Conservation (phyloP, 2,113 vertebrate species). For the Bolborhynchus lineola region DNA sequence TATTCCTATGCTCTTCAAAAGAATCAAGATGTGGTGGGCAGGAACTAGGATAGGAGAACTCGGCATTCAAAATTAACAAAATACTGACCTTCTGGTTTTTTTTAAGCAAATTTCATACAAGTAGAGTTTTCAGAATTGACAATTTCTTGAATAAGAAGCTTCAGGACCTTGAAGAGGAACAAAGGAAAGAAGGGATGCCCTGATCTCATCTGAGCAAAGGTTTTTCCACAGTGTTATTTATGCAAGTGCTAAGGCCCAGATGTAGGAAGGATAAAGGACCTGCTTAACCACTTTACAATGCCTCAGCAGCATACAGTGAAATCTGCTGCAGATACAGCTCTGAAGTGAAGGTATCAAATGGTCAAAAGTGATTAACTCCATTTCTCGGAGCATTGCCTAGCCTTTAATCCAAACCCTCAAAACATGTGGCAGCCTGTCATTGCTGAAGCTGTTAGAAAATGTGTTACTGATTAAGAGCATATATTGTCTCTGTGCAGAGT, state of each 20-base stretch:
- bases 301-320: background rate
- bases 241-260: background rate
- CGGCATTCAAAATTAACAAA: background rate
- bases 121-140: background rate
- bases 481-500: background rate
- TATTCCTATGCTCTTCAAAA: background rate
- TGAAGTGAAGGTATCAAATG: background rate
- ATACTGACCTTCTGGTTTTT: background rate
- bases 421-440: background rate
- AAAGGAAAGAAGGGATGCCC: background rate
- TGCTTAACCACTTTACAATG: background rate
- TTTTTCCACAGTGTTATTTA: background rate
- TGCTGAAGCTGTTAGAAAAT: constrained; percentile 3
- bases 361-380: background rate
- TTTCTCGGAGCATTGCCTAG: background rate
- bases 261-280: background rate
- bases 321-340: background rate
- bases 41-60: background rate
- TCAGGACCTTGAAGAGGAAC: background rate
- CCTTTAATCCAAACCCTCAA: background rate
- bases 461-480: background rate
- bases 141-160: background rate
- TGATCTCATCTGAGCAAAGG: background rate
- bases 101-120: background rate
- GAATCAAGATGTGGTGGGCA: background rate